phyloP scores from a whole-genome alignment of 2,113 vertebrate species.

The Stigmatopora nigra region DNA sequence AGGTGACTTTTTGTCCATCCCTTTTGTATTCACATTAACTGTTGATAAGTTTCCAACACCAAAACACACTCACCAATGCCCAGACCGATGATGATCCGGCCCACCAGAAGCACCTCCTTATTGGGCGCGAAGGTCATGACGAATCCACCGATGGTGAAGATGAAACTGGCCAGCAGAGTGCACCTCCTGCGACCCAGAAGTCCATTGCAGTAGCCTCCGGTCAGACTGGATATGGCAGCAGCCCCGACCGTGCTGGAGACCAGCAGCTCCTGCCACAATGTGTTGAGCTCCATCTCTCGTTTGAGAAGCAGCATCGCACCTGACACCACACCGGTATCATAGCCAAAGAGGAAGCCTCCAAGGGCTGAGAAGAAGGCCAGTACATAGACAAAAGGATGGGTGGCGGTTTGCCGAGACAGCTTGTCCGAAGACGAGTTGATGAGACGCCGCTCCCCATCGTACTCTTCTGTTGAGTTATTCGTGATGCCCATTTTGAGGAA shows the following conservation, averaged over 20 bases:
- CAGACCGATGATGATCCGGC: slow-evolving; percentile 82
- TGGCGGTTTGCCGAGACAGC: slow-evolving; percentile 59
- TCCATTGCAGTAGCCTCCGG: slow-evolving; percentile 79
- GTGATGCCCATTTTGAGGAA: slow-evolving; percentile 64
- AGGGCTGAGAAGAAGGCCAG: slow-evolving; percentile 81
- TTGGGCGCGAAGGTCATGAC: slow-evolving; percentile 71
- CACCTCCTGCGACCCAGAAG: slow-evolving; percentile 77
- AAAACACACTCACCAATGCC: slow-evolving; percentile 81
- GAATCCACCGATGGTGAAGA: slow-evolving; percentile 78
- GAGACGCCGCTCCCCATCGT: slow-evolving; percentile 74
- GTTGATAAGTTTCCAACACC: neutral
- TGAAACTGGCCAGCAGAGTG: slow-evolving; percentile 82
- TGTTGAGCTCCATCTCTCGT: slow-evolving; percentile 80
- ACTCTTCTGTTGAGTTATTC: slow-evolving; percentile 53
- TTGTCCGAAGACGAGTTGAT: slow-evolving; percentile 41
- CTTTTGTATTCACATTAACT: neutral
- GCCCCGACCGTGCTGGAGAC: slow-evolving; percentile 90
- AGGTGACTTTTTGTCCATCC: neutral
- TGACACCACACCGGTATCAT: slow-evolving; percentile 94
- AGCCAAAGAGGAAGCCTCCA: slow-evolving; percentile 93
- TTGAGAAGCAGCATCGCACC: slow-evolving; percentile 93
- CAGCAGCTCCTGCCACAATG: slow-evolving; percentile 92
- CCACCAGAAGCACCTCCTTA: slow-evolving; percentile 81
- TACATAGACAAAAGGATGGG: slow-evolving; percentile 71
- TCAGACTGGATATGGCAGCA: slow-evolving; percentile 81